Evolutionary conservation across 2,888 invertebrate species (phyloP).

Genomic region (Anticlea derivata): DNA sequence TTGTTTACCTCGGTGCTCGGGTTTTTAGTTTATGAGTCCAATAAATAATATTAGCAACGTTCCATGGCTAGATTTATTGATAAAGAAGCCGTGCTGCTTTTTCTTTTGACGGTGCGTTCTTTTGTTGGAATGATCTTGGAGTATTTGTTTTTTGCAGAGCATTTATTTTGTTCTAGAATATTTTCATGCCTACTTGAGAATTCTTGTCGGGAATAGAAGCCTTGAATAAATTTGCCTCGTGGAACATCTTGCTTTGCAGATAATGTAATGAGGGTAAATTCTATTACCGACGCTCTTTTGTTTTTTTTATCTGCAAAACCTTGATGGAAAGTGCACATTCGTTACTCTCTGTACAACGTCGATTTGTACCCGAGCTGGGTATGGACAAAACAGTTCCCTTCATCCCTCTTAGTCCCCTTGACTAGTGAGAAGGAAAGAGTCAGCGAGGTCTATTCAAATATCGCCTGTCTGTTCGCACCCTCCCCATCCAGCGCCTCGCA

Average conservation of each 20-base stretch:
- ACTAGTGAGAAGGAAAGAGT: slow-evolving; percentile 67
- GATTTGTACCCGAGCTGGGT: slow-evolving; percentile 72
- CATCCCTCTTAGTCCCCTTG: slow-evolving; percentile 43
- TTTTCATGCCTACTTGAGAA: slow-evolving; percentile 30
- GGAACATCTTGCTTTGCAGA: slow-evolving; percentile 65
- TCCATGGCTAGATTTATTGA: slow-evolving; percentile 1
- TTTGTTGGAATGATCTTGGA: not conserved
- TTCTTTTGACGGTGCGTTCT: not conserved
- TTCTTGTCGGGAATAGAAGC: slow-evolving; percentile 41
- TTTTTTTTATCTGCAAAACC: slow-evolving; percentile 58
- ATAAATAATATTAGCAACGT: slow-evolving; percentile 11
- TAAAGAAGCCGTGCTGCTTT: not conserved
- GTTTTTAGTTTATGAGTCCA: slow-evolving; percentile 10
- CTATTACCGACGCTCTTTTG: slow-evolving; percentile 75
- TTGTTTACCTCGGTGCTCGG: slow-evolving; percentile 2
- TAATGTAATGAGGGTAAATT: slow-evolving; percentile 77
- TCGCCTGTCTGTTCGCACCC: slow-evolving; percentile 79
- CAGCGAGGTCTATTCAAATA: slow-evolving; percentile 80
- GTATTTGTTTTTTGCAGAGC: slow-evolving; percentile 3
- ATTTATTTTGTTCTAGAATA: slow-evolving; percentile 23
- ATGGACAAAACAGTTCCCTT: slow-evolving; percentile 76
- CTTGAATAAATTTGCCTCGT: slow-evolving; percentile 46
- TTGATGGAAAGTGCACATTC: slow-evolving; percentile 77
- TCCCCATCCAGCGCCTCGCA: slow-evolving; percentile 80
- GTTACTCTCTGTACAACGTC: slow-evolving; percentile 71